Evolutionary conservation across 2,888 invertebrate species (phyloP), one percentile per base, ranked within the genome.

Genomic region (Cloeon dipterum): DNA sequence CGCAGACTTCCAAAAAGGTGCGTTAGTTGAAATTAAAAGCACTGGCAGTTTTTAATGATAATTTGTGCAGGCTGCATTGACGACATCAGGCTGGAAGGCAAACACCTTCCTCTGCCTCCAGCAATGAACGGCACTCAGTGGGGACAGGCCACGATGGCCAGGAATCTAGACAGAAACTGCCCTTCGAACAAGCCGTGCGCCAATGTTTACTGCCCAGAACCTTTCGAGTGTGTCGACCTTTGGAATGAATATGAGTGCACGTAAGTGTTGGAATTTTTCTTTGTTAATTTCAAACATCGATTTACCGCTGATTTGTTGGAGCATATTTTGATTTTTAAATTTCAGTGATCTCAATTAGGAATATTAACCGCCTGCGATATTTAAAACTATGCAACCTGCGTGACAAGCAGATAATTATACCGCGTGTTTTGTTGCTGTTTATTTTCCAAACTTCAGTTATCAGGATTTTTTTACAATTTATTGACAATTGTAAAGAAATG

Each of bases 181-280:
- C 81, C 83, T 11, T 89, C 91, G 3, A 86, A 91, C 50, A 86
- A 89, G 52, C 91, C 91, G 2, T 94, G 93, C 53, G 81, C 82
- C 46, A 85, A 86, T 55, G 85, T 91, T 26, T 83, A 86, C 50
- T 94, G 93, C 53, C 79, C 82, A 0, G 82, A 82, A 51, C 88
- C 85, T 10, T 88, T 89, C 56, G 86, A 86, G 51, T 94, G 91
- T 59, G 81, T 86, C 44, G 93, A 89, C 60, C 70, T 94, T 11
- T 96, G 96, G 94, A 94, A 94, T 57, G 83, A 86, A 59, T 88
- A 89, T 52, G 91, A 93, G 57, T 96, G 96, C 86, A 88, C 91
- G 86, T 96, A 62, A 78, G 86, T 77, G 54, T 47, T 29, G 14
- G 17, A 17, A 33, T 32, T 20, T 3, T 26, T 32, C 5, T 4